phyloP scores from a whole-genome alignment of 2,888 invertebrate genomes.

The Agrochola litura region DNA sequence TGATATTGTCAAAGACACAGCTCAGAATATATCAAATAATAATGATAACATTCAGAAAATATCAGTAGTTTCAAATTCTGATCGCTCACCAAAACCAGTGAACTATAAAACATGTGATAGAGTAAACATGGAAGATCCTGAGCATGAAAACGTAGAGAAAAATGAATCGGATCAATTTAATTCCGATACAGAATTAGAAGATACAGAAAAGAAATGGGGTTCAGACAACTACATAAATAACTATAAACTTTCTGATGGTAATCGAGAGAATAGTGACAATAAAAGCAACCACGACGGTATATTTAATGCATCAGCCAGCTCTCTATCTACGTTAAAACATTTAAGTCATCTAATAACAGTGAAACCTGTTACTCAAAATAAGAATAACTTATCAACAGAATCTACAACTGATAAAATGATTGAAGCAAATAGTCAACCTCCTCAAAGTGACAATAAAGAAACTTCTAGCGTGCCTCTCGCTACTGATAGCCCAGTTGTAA shows the following conservation, averaged over 20 bases:
- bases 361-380: constrained; percentile 74
- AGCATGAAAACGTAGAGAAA: constrained; percentile 12
- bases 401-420: constrained; percentile 12
- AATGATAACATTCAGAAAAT: constrained; percentile 7
- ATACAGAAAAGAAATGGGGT: constrained; percentile 21
- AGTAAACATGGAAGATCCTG: constrained; percentile 2
- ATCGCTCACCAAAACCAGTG: constrained; percentile 10
- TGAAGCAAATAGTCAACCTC: constrained; percentile 18
- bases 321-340: constrained; percentile 78
- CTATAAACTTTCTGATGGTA: constrained; percentile 22
- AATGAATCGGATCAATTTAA: constrained; percentile 30
- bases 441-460: constrained; percentile 28
- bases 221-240: constrained; percentile 14
- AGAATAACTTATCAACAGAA: constrained; percentile 47
- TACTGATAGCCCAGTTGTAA: constrained; percentile 17
- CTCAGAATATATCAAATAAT: constrained; percentile 13
- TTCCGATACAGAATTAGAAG: constrained; percentile 39
- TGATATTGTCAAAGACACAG: constrained; percentile 13
- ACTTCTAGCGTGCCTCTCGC: constrained; percentile 3
- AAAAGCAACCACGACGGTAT: constrained; percentile 18
- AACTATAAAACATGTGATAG: constrained; percentile 12
- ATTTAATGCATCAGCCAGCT: constrained; percentile 43
- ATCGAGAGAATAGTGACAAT: constrained; percentile 15
- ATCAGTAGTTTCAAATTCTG: constrained; percentile 5
- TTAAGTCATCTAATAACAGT: constrained; percentile 80